These are phyloP conservation scores for Drosophila borealis DNA, from an alignment of 2,888 invertebrate species.

Conservation along the genomic window DNA sequence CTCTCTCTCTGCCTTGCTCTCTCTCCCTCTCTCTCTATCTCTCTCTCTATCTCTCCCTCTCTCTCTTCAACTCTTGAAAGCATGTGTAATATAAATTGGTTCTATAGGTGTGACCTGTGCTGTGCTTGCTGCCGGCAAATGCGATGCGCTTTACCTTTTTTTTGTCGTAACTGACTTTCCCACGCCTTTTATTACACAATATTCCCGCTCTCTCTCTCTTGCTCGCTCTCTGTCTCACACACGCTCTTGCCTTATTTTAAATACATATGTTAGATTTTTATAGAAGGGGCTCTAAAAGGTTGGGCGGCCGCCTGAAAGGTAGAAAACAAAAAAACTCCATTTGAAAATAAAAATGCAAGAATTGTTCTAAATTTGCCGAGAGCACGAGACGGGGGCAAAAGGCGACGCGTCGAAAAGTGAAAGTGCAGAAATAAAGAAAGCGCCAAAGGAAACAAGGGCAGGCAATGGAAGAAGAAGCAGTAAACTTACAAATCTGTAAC, in stretches of 20 bases:
- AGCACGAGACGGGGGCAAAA: conserved; percentile 15
- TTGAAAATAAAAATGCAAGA: conserved; percentile 58
- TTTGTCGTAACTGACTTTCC: conserved; percentile 55
- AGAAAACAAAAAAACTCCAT: conserved; percentile 21
- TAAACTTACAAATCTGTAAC: background rate
- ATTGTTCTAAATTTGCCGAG: conserved; percentile 69
- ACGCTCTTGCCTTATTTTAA: conserved; percentile 23
- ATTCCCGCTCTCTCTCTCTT: conserved; percentile 8
- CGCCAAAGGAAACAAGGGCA: conserved; percentile 3
- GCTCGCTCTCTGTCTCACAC: background rate
- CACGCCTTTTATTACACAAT: conserved; percentile 45
- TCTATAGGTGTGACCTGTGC: background rate
- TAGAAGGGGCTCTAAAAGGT: too few species aligned
- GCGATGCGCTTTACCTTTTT: conserved; percentile 44
- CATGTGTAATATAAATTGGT: background rate
- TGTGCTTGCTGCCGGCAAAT: conserved; percentile 31
- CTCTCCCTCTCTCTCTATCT: too few species aligned
- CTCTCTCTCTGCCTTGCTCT: too few species aligned
- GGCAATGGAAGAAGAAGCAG: background rate
- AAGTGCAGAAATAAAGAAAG: conserved; percentile 51
- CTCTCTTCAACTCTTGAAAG: too few species aligned
- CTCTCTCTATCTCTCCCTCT: too few species aligned
- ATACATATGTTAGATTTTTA: conserved; percentile 5
- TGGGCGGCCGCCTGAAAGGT: background rate
- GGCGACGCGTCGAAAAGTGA: conserved; percentile 54